These are phyloP conservation scores for Barbus barbus DNA, from an alignment of 2,113 vertebrate species.

Conservation along the genomic window DNA sequence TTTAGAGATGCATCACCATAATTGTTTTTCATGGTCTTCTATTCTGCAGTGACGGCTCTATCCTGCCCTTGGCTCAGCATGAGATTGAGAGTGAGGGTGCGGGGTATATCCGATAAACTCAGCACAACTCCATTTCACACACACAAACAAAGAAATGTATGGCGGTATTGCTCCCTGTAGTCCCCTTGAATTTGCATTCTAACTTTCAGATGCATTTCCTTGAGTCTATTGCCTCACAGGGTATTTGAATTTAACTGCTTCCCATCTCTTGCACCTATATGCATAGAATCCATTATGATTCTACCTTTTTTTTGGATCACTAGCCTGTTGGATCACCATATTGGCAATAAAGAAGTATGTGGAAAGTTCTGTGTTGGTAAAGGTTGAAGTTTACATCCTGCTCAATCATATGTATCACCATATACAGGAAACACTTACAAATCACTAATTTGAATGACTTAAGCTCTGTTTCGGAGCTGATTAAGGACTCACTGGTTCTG, in stretches of 20 bases:
- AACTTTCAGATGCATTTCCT: neutral
- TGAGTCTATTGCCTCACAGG: neutral
- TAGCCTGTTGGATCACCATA: neutral
- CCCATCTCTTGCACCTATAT: neutral
- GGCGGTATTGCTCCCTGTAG: neutral
- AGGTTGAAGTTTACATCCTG: neutral
- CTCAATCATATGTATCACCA: too few relatives aligned
- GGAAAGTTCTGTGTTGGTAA: neutral
- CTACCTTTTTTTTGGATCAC: neutral
- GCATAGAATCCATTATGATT: too few relatives aligned
- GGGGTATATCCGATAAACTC: neutral
- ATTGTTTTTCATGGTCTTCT: slow-evolving; percentile 30
- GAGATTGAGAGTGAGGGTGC: neutral
- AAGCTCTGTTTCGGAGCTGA: neutral
- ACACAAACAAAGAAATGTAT: neutral
- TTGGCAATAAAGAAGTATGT: neutral
- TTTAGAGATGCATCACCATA: slow-evolving; percentile 16
- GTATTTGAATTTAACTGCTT: neutral
- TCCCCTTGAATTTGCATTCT: neutral
- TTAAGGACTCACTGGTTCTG: slow-evolving; percentile 82
- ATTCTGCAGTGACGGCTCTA: neutral
- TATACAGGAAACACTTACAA: too few relatives aligned
- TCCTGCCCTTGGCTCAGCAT: neutral
- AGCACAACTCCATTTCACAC: neutral
- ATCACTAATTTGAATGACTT: neutral